phyloP scores from a whole-genome alignment of 2,113 vertebrate species.

The Cheilinus undulatus region DNA sequence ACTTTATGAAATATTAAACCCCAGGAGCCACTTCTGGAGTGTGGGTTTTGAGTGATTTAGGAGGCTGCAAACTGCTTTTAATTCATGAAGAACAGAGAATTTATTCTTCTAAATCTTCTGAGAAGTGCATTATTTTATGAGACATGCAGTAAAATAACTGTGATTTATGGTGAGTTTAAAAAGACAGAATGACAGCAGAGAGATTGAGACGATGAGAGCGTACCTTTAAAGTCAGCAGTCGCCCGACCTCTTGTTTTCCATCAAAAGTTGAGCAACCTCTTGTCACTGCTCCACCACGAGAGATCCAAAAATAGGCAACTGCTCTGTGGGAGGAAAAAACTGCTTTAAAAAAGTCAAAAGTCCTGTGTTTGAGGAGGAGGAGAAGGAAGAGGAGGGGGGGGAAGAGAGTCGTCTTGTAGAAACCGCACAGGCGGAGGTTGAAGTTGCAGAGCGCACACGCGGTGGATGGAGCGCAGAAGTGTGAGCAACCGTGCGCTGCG shows the following conservation, averaged over 20 bases:
- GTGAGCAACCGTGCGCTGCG: slow-evolving; percentile 73
- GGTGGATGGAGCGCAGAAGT: slow-evolving; percentile 66
- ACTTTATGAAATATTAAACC: slow-evolving; percentile 50
- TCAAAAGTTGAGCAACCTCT: slow-evolving; percentile 83
- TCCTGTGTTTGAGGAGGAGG: slow-evolving; percentile 59
- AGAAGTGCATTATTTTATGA: slow-evolving; percentile 19
- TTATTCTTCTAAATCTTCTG: slow-evolving; percentile 2
- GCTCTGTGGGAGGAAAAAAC: slow-evolving; percentile 57
- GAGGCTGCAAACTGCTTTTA: slow-evolving; percentile 25
- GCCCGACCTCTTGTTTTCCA: slow-evolving; percentile 82
- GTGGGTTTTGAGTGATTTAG: slow-evolving; percentile 56
- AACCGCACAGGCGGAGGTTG: slow-evolving; percentile 61
- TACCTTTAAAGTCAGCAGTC: slow-evolving; percentile 86
- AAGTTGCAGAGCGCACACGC: slow-evolving; percentile 67
- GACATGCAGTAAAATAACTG: slow-evolving; percentile 12
- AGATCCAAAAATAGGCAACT: slow-evolving; percentile 74
- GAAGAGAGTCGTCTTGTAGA: slow-evolving; percentile 45
- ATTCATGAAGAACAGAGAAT: slow-evolving; percentile 13
- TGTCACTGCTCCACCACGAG: slow-evolving; percentile 74
- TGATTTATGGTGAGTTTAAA: not conserved
- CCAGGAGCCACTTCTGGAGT: slow-evolving; percentile 33
- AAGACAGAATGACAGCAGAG: slow-evolving; percentile 3
- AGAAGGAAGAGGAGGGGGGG: slow-evolving; percentile 18
- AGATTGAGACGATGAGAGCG: not conserved
- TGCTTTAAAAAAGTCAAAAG: slow-evolving; percentile 61